Evolutionary conservation across 2,888 invertebrate genomes (phyloP).

Genomic region (Tineola bisselliella): DNA sequence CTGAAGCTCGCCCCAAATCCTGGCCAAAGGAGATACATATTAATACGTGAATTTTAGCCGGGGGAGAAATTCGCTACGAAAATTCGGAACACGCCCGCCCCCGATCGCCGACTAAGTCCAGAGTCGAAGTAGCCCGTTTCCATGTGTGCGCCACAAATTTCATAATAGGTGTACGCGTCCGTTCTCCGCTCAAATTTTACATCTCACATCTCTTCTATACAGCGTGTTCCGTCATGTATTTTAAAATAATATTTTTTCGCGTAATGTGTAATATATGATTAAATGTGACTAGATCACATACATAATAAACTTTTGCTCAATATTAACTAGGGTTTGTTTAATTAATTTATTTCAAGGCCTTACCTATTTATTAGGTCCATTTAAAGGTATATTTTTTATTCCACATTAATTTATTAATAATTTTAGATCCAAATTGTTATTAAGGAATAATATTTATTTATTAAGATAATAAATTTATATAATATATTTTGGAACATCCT

Average conservation of each 20-base stretch:
- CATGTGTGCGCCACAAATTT: conserved; percentile 47
- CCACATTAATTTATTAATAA: too few relatives aligned
- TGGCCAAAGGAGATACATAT: conserved; percentile 59
- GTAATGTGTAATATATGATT: too few relatives aligned
- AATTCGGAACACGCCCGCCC: conserved; percentile 37
- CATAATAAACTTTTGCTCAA: too few relatives aligned
- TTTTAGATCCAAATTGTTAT: too few relatives aligned
- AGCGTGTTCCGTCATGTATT: conserved; percentile 29
- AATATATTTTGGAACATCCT: conserved; percentile 26
- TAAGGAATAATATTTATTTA: too few relatives aligned
- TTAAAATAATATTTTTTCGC: background rate
- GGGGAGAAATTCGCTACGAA: conserved; percentile 45
- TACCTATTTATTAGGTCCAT: too few relatives aligned
- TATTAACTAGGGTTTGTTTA: conserved; percentile 11
- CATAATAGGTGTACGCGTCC: conserved; percentile 57
- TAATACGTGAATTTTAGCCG: conserved; percentile 62
- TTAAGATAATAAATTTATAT: background rate
- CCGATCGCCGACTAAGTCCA: conserved; percentile 50
- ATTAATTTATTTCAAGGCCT: too few relatives aligned
- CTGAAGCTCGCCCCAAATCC: conserved; percentile 41
- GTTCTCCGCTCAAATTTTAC: conserved; percentile 63
- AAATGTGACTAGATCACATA: too few relatives aligned
- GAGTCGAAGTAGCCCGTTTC: conserved; percentile 20
- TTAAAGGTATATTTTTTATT: too few relatives aligned
- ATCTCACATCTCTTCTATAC: conserved; percentile 53